A percentile compares a stretch with the other conserved stretches of the same genome.
These are phyloP conservation scores for Diarsia mendica DNA, from an alignment of 2,888 invertebrate genomes.

Conservation along the genomic window DNA sequence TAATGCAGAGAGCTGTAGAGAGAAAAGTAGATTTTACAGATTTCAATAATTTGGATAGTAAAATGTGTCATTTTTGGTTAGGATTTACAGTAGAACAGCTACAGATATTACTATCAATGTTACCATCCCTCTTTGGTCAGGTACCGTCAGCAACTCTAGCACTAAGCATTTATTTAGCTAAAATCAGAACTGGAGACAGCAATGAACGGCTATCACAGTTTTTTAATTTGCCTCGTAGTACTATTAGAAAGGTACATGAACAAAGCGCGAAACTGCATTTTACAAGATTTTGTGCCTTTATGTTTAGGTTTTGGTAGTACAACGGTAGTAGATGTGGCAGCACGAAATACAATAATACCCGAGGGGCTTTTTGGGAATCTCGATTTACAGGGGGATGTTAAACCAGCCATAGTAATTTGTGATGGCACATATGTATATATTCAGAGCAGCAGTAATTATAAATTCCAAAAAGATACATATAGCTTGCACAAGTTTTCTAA, in stretches of 20 bases:
- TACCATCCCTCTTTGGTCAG: background rate
- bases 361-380: background rate
- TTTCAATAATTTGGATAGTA: background rate
- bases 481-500: background rate
- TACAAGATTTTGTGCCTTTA: constrained; percentile 2
- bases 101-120: background rate
- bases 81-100: background rate
- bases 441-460: constrained; percentile 2
- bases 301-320: constrained; percentile 9
- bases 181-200: constrained; percentile 3
- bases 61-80: constrained; percentile 1
- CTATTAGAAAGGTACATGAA: constrained; percentile 9
- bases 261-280: constrained; percentile 1
- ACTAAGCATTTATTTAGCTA: background rate
- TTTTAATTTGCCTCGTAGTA: constrained; percentile 5
- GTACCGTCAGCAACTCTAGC: no score
- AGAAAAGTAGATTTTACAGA: constrained; percentile 4
- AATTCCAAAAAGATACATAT: no score
- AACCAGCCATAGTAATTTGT: background rate
- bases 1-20: background rate
- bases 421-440: background rate
- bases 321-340: constrained; percentile 9
- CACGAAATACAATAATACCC: constrained; percentile 2
- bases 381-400: background rate
- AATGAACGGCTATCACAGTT: background rate